These are phyloP conservation scores for Hippolais icterina DNA, from an alignment of 2,113 vertebrate genomes.

Conservation along the genomic window DNA sequence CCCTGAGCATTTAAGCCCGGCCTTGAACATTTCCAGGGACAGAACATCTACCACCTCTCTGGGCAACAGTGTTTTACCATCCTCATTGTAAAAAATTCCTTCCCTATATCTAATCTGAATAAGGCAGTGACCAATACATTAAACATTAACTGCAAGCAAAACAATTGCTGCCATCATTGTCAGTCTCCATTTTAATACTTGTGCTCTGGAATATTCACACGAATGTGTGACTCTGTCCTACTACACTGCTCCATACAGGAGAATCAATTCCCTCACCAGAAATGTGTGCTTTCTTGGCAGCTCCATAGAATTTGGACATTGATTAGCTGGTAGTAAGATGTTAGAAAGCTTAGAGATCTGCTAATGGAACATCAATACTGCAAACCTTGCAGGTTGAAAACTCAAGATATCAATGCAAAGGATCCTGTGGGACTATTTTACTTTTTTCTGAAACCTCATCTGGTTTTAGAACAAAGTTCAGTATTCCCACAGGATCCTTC, in stretches of 20 bases:
- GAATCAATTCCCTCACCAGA: not conserved
- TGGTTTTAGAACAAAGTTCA: not conserved
- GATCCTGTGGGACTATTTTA: not conserved
- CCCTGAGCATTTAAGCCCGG: not conserved
- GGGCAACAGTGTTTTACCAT: not conserved
- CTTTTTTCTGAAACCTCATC: not conserved
- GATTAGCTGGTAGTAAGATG: not conserved
- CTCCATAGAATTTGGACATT: not conserved
- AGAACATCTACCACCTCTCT: not conserved
- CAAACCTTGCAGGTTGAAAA: not conserved
- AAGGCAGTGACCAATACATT: not conserved
- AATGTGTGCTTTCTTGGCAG: not conserved
- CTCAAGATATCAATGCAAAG: not conserved
- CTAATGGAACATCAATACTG: constrained; percentile 1
- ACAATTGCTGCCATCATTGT: not conserved
- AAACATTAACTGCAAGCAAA: not conserved
- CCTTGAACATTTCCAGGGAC: not conserved
- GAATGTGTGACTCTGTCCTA: not conserved
- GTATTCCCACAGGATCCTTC: not conserved
- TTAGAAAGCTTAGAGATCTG: not conserved
- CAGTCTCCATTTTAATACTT: not conserved
- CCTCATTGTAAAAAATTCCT: not conserved
- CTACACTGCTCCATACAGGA: not conserved
- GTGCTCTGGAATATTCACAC: not conserved
- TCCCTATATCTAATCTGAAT: not conserved